phyloP scores from a whole-genome alignment of 1,140 invertebrate species.

The Eueides isabella region DNA sequence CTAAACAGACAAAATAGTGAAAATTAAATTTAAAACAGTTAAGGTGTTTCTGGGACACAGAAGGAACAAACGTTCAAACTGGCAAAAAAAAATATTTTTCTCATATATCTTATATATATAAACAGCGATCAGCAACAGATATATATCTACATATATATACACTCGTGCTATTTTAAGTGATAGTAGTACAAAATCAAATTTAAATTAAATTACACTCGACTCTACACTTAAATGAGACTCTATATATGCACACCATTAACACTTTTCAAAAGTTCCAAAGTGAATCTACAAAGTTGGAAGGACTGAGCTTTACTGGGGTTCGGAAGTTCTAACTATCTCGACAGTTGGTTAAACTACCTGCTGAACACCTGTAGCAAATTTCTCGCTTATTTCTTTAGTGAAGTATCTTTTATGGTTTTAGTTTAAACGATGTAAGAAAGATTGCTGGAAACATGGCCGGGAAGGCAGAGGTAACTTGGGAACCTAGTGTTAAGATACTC shows the following conservation, averaged over 20 bases:
- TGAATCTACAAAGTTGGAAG: conserved; percentile 5
- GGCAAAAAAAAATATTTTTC: no score
- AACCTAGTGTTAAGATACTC: not conserved
- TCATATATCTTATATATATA: no score
- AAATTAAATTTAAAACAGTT: no score
- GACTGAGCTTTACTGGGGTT: not conserved
- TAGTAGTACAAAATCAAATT: not conserved
- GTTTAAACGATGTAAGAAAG: not conserved
- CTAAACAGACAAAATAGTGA: no score
- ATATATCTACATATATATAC: no score
- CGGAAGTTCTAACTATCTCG: conserved; percentile 7
- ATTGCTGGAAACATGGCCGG: no score
- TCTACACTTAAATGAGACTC: not conserved
- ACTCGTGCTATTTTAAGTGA: no score
- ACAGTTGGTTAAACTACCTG: conserved; percentile 10
- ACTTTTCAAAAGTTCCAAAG: not conserved
- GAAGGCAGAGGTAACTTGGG: no score
- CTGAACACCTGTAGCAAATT: conserved; percentile 3
- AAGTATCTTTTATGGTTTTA: not conserved
- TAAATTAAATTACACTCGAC: not conserved
- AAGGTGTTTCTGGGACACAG: no score
- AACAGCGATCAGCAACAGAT: no score
- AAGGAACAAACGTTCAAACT: no score
- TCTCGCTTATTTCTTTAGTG: not conserved
- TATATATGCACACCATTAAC: conserved; percentile 2